Percentiles rank a stretch among this genome's conserved stretches.
Evolutionary conservation across 1,140 invertebrate species (phyloP).

Genomic region (Steinernema khuongi): DNA sequence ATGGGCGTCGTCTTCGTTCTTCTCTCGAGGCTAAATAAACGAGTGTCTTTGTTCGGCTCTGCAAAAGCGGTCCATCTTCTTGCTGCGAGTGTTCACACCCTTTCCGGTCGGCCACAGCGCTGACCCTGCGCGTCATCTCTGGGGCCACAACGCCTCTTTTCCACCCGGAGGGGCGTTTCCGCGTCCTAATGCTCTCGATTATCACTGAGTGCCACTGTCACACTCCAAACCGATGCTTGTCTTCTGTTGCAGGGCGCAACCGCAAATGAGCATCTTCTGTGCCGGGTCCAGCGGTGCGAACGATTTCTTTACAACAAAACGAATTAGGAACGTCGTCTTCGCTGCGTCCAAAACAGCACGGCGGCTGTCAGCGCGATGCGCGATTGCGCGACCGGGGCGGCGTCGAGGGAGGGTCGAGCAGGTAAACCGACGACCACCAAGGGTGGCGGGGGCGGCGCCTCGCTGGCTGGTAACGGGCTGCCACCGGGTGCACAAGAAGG

Average conservation of each 20-base stretch:
- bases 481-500: not conserved
- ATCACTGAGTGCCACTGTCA: not conserved
- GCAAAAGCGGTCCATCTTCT: not conserved
- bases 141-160: not conserved
- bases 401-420: too few species aligned
- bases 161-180: not conserved
- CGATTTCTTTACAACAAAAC: not conserved
- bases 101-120: not conserved
- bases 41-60: conserved; percentile 10
- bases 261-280: not conserved
- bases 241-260: not conserved
- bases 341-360: too few species aligned
- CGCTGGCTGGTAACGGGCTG: conserved; percentile 8
- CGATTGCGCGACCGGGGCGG: too few species aligned
- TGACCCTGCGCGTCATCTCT: not conserved
- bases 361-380: too few species aligned
- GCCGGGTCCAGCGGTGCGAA: too few species aligned
- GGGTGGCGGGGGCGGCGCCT: not conserved
- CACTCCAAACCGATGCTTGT: too few species aligned
- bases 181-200: not conserved
- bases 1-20: conserved; percentile 10
- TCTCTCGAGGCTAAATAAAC: conserved; percentile 12
- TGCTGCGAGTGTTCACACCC: not conserved
- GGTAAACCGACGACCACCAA: not conserved
- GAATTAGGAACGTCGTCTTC: not conserved